These are phyloP conservation scores for Psilopsiagon aymara DNA, from an alignment of 2,113 vertebrate genomes.

Conservation along the genomic window DNA sequence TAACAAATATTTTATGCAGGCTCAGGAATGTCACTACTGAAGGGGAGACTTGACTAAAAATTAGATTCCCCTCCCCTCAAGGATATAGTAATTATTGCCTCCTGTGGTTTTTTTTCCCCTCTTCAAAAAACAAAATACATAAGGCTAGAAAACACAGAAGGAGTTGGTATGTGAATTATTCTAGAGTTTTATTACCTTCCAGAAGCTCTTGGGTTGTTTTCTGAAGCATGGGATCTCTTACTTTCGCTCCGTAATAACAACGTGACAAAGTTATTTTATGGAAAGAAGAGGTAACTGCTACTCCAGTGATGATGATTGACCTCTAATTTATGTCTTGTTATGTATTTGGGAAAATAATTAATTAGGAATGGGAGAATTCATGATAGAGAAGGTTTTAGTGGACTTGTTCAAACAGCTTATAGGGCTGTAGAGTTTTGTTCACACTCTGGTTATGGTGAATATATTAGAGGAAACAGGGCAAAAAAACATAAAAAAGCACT, in stretches of 20 bases:
- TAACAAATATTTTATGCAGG: neutral
- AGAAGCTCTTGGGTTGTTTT: neutral
- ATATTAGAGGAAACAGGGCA: neutral
- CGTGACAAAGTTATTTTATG: neutral
- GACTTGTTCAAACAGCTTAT: neutral
- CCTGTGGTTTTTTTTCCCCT: neutral
- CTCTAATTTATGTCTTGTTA: neutral
- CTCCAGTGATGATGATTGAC: neutral
- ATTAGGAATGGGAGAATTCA: neutral
- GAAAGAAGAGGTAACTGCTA: neutral
- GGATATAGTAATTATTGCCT: neutral
- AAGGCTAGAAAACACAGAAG: neutral
- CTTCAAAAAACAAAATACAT: neutral
- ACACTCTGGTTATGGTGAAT: neutral
- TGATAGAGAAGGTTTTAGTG: neutral
- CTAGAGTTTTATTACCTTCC: neutral
- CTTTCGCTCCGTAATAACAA: neutral
- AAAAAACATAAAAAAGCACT: neutral
- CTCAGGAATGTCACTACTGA: neutral
- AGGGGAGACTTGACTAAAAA: neutral
- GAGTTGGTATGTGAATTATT: neutral
- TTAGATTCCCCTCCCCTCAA: accelerated
- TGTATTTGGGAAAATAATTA: neutral
- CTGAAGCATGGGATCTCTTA: neutral
- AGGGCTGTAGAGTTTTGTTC: neutral